A percentile compares a stretch with the other conserved stretches of the same genome.
Evolutionary conservation across 2,797 vertebrate species (phyloP).

Genomic region (Apogon hyalosoma): DNA sequence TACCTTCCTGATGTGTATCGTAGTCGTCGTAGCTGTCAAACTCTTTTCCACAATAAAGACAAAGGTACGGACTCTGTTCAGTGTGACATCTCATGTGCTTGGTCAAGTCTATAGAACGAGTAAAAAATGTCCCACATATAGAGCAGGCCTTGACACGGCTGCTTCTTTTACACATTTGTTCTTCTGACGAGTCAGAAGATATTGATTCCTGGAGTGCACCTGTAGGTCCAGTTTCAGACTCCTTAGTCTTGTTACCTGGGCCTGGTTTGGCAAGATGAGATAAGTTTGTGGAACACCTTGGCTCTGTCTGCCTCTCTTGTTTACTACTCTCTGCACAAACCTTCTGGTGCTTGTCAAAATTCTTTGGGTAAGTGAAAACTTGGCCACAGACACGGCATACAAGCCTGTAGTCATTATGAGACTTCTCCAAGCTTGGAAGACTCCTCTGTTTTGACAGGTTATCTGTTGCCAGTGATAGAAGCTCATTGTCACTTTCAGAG

Average conservation of each 20-base stretch:
- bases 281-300: background rate
- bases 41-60: slow-evolving; percentile 22
- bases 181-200: background rate
- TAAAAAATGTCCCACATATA: slow-evolving; percentile 26
- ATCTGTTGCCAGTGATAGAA: background rate
- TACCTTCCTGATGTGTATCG: slow-evolving; percentile 7
- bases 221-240: slow-evolving; percentile 6
- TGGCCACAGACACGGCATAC: slow-evolving; percentile 32
- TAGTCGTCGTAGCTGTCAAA: slow-evolving; percentile 40
- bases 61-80: slow-evolving; percentile 9
- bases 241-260: background rate
- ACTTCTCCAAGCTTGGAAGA: slow-evolving; percentile 5
- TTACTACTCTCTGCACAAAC: slow-evolving; percentile 19
- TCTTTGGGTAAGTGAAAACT: slow-evolving; percentile 30
- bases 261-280: slow-evolving; percentile 3
- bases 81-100: slow-evolving; percentile 38
- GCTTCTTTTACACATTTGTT: slow-evolving; percentile 31
- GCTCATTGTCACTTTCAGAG: slow-evolving; percentile 5
- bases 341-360: slow-evolving; percentile 48
- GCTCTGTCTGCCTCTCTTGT: slow-evolving; percentile 11
- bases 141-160: slow-evolving; percentile 37
- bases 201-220: background rate
- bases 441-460: background rate
- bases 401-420: slow-evolving; percentile 6
- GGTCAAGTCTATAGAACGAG: slow-evolving; percentile 27